Percentiles rank a stretch among this genome's conserved stretches.
These are phyloP conservation scores for zebrafish (Danio rerio) DNA, from an alignment of 2,113 vertebrate genomes.

Conservation along the genomic window GRCz12tu NC_133176.1:39024001-39024500, in stretches of 20 bases:
- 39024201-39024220: conserved; percentile 68
- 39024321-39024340: no score
- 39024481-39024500: conserved; percentile 64
- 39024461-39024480: neutral
- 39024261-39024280: conserved; percentile 69
- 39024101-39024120: neutral
- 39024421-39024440: no score
- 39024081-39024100: neutral
- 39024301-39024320: conserved; percentile 63
- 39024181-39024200: conserved; percentile 75
- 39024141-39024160: neutral
- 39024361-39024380: no score
- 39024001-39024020: no score
- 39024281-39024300: conserved; percentile 71
- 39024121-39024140: neutral
- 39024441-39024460: neutral
- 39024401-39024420: no score
- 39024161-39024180: conserved; percentile 62
- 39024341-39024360: no score
- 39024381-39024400: no score
- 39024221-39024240: conserved; percentile 76
- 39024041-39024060: no score
- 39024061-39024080: no score
- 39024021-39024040: no score
- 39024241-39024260: conserved; percentile 75